These are phyloP conservation scores for Aphodius granarius DNA, from an alignment of 2,888 invertebrate species.

Conservation along the genomic window DNA sequence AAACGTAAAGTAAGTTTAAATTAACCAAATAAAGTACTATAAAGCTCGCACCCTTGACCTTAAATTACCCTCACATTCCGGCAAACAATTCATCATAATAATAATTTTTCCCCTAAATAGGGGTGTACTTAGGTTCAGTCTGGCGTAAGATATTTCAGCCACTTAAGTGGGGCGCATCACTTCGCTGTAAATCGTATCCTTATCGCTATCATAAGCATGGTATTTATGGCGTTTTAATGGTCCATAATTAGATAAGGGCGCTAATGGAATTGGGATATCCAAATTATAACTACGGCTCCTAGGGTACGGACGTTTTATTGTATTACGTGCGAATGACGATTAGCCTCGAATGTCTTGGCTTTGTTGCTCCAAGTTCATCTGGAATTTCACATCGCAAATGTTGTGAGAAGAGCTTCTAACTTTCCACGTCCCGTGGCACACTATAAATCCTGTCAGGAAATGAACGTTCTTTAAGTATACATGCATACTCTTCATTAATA, in stretches of 20 bases:
- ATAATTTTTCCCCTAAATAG: background rate
- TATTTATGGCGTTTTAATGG: slow-evolving; percentile 15
- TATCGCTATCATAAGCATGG: slow-evolving; percentile 2
- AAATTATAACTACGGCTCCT: background rate
- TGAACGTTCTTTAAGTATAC: too few species aligned
- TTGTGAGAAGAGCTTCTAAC: too few species aligned
- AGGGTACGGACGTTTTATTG: background rate
- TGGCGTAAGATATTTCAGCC: background rate
- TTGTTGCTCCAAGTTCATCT: background rate
- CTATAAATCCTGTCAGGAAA: too few species aligned
- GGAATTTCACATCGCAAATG: too few species aligned
- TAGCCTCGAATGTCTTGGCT: background rate
- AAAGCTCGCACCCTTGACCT: background rate
- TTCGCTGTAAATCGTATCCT: slow-evolving; percentile 4
- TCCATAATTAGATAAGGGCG: slow-evolving; percentile 22
- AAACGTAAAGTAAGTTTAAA: too few species aligned
- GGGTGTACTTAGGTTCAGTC: background rate
- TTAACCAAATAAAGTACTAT: background rate
- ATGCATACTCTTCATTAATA: too few species aligned
- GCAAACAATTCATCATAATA: background rate
- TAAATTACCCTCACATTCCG: background rate
- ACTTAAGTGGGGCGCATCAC: background rate
- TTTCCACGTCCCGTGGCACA: too few species aligned
- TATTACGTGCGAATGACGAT: background rate
- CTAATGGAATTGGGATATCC: slow-evolving; percentile 23